Evolutionary conservation across 2,113 vertebrate genomes (phyloP).

Genomic region (Elgaria multicarinata): DNA sequence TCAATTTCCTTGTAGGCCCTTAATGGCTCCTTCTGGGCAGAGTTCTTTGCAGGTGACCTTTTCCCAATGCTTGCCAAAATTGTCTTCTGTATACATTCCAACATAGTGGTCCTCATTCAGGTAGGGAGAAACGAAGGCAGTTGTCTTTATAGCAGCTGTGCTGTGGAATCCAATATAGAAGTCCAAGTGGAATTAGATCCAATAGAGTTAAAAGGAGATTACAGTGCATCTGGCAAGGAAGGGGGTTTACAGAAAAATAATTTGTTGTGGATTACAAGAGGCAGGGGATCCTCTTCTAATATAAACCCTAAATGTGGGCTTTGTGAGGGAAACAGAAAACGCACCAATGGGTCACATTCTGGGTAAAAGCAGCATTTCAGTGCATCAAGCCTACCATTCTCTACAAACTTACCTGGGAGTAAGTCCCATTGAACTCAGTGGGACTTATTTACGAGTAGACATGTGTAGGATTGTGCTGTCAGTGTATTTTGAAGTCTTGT

Average conservation of each 20-base stretch:
- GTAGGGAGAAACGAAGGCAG: not conserved
- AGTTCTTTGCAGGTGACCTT: not conserved
- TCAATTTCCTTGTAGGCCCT: not conserved
- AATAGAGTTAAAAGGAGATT: slow-evolving; percentile 60
- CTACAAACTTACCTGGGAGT: no score
- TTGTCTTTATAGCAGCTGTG: slow-evolving; percentile 38
- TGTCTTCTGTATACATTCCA: not conserved
- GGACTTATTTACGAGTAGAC: no score
- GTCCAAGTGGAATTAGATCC: slow-evolving; percentile 47
- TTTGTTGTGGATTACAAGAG: slow-evolving; percentile 48
- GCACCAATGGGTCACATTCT: slow-evolving; percentile 19
- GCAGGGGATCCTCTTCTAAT: slow-evolving; percentile 62
- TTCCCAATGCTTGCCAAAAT: not conserved
- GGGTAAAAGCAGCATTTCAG: not conserved
- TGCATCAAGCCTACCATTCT: not conserved
- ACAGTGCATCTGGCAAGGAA: slow-evolving; percentile 55
- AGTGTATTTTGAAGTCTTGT: not conserved
- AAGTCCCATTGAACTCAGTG: no score
- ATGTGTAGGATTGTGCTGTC: no score
- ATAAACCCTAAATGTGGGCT: slow-evolving; percentile 50
- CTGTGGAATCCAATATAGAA: slow-evolving; percentile 50
- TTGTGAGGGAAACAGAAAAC: slow-evolving; percentile 38
- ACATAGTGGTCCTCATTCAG: not conserved
- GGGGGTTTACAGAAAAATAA: slow-evolving; percentile 61
- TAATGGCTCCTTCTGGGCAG: slow-evolving; percentile 27